Evolutionary conservation across 2,113 vertebrate genomes (phyloP).

Genomic region (Cheirogaleus medius): DNA sequence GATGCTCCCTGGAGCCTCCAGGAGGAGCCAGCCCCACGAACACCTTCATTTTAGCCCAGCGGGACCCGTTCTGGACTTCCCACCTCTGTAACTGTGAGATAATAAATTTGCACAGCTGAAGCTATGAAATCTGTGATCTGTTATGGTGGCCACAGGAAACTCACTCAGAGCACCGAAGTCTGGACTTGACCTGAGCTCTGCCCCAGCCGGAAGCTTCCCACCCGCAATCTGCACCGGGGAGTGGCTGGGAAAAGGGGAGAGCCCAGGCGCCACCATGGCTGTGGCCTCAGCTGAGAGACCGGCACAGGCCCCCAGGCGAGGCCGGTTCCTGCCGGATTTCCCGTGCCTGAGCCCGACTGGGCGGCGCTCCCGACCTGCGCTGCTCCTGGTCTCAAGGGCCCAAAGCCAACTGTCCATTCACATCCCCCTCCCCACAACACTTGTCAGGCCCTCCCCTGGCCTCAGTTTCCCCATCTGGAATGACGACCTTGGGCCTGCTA

Average conservation of each 20-base stretch:
- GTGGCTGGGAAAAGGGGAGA: accelerated
- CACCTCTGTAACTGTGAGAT: neutral
- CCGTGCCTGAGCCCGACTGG: accelerated
- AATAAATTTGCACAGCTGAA: accelerated
- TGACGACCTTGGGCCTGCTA: neutral
- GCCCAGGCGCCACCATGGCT: accelerated
- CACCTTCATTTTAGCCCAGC: neutral
- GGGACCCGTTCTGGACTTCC: neutral
- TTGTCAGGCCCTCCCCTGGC: neutral
- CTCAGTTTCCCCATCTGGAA: neutral
- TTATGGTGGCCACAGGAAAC: accelerated
- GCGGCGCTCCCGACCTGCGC: neutral
- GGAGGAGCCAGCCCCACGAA: neutral
- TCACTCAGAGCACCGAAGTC: accelerated
- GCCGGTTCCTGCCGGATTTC: neutral
- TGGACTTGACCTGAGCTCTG: neutral
- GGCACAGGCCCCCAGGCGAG: neutral
- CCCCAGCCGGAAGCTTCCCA: neutral
- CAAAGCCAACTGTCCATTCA: neutral
- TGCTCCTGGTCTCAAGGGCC: neutral
- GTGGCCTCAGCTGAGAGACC: neutral
- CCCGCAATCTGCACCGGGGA: accelerated
- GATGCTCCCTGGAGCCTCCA: accelerated
- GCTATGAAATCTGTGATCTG: accelerated
- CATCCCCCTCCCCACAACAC: neutral